Percentiles rank a stretch among this genome's conserved stretches.
Evolutionary conservation across 23 tunicate species (phyloP).

Genomic region (Styela clava): DNA sequence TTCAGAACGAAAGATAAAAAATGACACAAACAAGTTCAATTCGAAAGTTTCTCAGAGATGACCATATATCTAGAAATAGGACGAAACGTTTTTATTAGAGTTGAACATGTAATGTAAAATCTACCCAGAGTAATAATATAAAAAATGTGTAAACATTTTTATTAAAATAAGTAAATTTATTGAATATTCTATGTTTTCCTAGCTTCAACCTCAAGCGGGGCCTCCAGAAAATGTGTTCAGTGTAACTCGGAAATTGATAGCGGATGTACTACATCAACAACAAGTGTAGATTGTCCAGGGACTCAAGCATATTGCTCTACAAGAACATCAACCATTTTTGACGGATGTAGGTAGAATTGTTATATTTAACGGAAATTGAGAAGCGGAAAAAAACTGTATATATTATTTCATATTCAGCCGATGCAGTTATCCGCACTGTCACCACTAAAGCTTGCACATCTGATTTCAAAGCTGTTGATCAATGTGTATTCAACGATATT

Average conservation of each 20-base stretch:
- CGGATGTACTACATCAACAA: conserved; percentile 24
- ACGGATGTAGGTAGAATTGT: not conserved
- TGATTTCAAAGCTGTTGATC: not conserved
- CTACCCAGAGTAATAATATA: no score
- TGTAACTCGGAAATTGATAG: conserved; percentile 21
- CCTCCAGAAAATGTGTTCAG: conserved; percentile 28
- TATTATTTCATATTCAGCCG: not conserved
- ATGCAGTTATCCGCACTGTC: not conserved
- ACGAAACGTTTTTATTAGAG: no score
- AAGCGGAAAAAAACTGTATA: no score
- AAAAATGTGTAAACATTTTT: no score
- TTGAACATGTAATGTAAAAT: no score
- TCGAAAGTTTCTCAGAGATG: no score
- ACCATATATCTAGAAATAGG: no score
- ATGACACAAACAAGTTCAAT: no score
- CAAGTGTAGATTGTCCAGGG: conserved; percentile 16
- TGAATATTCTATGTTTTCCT: no score
- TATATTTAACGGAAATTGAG: no score
- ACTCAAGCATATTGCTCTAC: not conserved
- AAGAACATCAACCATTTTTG: not conserved
- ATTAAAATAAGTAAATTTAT: no score
- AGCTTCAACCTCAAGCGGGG: not conserved
- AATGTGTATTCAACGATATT: not conserved
- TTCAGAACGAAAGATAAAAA: no score
- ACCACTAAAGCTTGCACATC: not conserved